These are phyloP conservation scores for Hydractinia symbiolongicarpus DNA, from an alignment of 30 jellyfish, hydroid and myxozoan species.

Conservation along the genomic window DNA sequence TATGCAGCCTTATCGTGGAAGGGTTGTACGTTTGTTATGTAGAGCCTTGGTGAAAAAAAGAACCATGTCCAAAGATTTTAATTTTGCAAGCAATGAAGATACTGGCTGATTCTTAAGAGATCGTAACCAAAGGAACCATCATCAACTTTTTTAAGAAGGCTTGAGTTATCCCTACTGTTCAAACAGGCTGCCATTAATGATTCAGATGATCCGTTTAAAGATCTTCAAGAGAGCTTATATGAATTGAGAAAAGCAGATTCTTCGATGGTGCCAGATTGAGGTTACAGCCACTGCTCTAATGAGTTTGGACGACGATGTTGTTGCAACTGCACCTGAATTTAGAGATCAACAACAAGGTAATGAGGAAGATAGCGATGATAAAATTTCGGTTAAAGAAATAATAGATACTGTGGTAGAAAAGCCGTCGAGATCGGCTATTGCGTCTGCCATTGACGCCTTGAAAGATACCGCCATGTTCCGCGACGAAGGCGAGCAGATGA, in stretches of 20 bases:
- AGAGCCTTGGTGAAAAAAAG: slow-evolving; percentile 10
- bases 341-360: slow-evolving; percentile 3
- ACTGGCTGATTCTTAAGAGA: background rate
- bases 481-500: slow-evolving; percentile 7
- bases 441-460: slow-evolving; percentile 14
- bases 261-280: no score
- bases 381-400: slow-evolving; percentile 1
- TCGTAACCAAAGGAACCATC: no score
- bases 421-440: slow-evolving; percentile 20
- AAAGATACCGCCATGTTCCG: slow-evolving; percentile 12
- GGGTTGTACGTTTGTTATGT: slow-evolving; percentile 12
- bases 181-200: no score
- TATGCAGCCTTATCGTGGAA: slow-evolving; percentile 20
- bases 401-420: slow-evolving; percentile 13
- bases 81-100: slow-evolving; percentile 17
- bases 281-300: no score
- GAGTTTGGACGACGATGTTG: slow-evolving; percentile 6
- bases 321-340: slow-evolving; percentile 12
- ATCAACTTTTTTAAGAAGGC: no score
- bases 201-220: no score
- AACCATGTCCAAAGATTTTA: slow-evolving; percentile 12
- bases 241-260: no score
- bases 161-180: no score
- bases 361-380: slow-evolving; percentile 2
- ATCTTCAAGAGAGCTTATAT: no score